A percentile compares a stretch with the other conserved stretches of the same genome.
Conservation (phyloP, 2,797 vertebrate genomes). For the Hirundo rustica region DNA sequence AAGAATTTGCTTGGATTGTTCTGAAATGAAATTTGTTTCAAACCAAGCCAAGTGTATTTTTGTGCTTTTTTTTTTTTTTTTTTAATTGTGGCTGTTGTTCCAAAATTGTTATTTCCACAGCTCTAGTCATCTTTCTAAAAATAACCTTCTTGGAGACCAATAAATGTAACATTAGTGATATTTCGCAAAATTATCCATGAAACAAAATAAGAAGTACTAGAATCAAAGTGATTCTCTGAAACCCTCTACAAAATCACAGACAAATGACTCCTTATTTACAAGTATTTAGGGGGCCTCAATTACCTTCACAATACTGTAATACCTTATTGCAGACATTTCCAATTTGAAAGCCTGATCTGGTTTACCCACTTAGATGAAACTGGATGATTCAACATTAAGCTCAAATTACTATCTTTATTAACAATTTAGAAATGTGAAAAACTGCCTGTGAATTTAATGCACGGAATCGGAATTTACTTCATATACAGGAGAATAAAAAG, state of each 20-base stretch:
- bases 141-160: not conserved
- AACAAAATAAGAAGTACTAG: not conserved
- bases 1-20: not conserved
- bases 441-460: not conserved
- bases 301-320: not conserved
- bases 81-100: not conserved
- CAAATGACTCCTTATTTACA: not conserved
- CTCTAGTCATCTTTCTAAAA: not conserved
- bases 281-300: not conserved
- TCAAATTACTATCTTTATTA: not conserved
- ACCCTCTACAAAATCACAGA: not conserved
- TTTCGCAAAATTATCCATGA: not conserved
- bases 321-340: not conserved
- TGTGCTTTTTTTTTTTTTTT: fast-evolving
- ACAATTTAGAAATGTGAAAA: not conserved
- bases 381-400: not conserved
- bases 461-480: not conserved
- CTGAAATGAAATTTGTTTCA: not conserved
- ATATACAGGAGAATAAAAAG: not conserved
- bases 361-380: not conserved
- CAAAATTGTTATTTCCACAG: not conserved
- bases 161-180: not conserved
- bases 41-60: not conserved
- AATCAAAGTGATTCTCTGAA: not conserved
- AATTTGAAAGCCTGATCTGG: not conserved